Evolutionary conservation across 2,888 invertebrate species (phyloP), one percentile per base, ranked within the genome.

Genomic region (Lasioglossum pauxillum): DNA sequence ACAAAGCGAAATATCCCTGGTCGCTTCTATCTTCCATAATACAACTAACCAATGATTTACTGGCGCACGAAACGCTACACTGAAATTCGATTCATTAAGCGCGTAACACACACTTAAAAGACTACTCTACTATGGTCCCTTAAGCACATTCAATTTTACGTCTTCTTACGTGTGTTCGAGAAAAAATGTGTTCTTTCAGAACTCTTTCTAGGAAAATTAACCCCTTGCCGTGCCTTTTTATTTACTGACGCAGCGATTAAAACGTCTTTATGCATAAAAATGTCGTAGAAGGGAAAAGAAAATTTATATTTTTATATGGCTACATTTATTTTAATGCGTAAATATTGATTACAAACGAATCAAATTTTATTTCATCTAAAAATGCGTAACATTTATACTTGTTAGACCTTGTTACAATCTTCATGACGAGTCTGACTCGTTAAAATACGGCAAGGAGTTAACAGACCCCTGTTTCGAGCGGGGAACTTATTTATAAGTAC

Each of bases 1-100:
- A 64, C 78, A 81, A 80, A 81, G 79, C 86, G 81, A 79, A 81
- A 83, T 83, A 78, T 57, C 77, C 76, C 35, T 35, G 49, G 74
- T 31, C 64, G 72, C 35, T 46, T 49, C 75, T 74, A 19, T 71
- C 75, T 78, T 75, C 75, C 44, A 64, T 74, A 41, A 76, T 75
- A 79, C 53, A 80, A 87, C 75, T 75, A 82, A 82, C 78, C 73
- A 76, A 74, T 78, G 73, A 83, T 77, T 75, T 64, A 71, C 72
- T 60, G 49, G 38, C 27, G 46, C 10, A 10, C 53, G n/a, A 3
- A 46, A 27, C 64, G 27, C 67, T 14, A 23, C 44, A 16, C 35
- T 19, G 53, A n/a, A 75, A 80, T 5, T 31, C n/a, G 16, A 27
- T 12, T 23, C 31, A 35, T 27, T 38, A n/a, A 53, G 23, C 38